Evolutionary conservation across 2,113 vertebrate species (phyloP), one percentile per base, ranked within the genome.

Genomic region (Anoplopoma fimbria): DNA sequence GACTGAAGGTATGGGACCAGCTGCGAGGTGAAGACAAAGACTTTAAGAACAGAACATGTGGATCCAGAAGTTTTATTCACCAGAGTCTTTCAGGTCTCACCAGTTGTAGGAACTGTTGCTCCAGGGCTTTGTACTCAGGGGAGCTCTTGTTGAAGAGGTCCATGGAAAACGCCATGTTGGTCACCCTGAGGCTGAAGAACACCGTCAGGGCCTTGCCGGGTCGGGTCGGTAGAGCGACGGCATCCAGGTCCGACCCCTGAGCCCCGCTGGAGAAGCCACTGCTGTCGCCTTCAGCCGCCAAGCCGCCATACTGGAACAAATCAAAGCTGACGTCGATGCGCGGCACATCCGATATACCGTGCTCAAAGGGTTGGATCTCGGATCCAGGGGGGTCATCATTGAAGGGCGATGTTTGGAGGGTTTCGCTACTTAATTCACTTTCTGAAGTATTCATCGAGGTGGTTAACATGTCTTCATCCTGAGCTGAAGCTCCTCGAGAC

Each of bases 71-170:
- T 7, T 47, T 63, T 29, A 42, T 6, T 45, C 2, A 5, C 4
- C 15, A 64, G 31, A 23, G 47, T 57, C 57, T 69, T n/a, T 36
- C 31, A 79, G 34, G 69, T 87, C 96, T 96, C 94, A 99, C 97
- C 96, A 99, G 92, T 61, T 97, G 95, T 27, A 97, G 77, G 90
- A 99, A 99, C n/a, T 94, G 94, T 73, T 97, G 97, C 80, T 99
- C 98, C 88, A 99, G 86, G 0, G 95, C 94, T 87, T 97, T 98
- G 92, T 99, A 99, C 81, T 99, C 97, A 25, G 96, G 87, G 0
- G 98, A 99, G 87, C 97, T 98, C 92, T 97, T 99, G 93, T 99
- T 99, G 86, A 99, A 98, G 9, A 99, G 92, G 81, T 98, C 95
- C 75, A 96, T 95, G 65, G 97, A 99, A 91, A 99, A 99, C 63